These are phyloP conservation scores for Meteorus colon DNA, from an alignment of 2,888 invertebrate species.

Conservation along the genomic window DNA sequence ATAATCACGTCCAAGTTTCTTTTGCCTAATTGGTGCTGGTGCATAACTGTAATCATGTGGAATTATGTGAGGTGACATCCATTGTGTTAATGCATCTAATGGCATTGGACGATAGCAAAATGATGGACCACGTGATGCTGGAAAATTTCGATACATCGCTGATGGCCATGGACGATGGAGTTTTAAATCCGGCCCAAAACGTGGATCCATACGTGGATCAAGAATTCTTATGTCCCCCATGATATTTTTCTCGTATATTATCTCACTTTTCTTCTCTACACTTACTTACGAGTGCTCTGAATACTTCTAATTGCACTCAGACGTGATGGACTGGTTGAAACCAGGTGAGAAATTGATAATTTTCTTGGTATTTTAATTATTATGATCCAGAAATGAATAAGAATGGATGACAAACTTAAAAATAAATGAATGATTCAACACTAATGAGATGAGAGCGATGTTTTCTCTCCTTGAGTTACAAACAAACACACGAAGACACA, in stretches of 20 bases:
- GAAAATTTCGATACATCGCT: constrained; percentile 76
- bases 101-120: constrained; percentile 74
- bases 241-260: constrained; percentile 36
- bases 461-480: constrained; percentile 45
- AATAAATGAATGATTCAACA: not conserved
- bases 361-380: not conserved
- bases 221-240: constrained; percentile 78
- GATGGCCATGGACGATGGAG: constrained; percentile 78
- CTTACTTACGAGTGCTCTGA: too few species aligned
- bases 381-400: not conserved
- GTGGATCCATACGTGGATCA: constrained; percentile 77
- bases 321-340: not conserved
- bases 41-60: constrained; percentile 75
- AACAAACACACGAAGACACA: not conserved
- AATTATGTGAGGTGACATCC: constrained; percentile 75
- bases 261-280: not conserved
- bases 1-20: constrained; percentile 74
- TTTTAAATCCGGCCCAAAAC: constrained; percentile 73
- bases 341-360: not conserved
- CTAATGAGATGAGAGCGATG: constrained; percentile 22
- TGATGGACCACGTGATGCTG: constrained; percentile 65
- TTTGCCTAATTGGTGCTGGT: constrained; percentile 72
- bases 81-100: constrained; percentile 73
- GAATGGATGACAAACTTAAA: not conserved
- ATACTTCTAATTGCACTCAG: not conserved